Conservation (phyloP, 2,113 vertebrate genomes). For the Plestiodon gilberti region DNA sequence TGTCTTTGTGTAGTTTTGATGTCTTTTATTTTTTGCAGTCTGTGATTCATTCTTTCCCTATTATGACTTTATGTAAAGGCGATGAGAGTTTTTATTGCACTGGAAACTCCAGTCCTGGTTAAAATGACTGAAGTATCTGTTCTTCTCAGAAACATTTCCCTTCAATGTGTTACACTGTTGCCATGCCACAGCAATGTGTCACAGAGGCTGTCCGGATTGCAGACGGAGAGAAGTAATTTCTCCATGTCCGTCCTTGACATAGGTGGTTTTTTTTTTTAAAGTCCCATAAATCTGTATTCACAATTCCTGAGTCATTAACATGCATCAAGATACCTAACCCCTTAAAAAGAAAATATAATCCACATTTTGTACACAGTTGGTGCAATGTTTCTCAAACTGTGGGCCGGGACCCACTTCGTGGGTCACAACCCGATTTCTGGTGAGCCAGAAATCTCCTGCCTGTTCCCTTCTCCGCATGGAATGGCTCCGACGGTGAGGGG, state of each 20-base stretch:
- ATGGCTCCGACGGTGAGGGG: too few relatives aligned
- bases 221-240: background rate
- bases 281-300: background rate
- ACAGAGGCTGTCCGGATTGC: background rate
- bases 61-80: conserved; percentile 3
- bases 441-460: too few relatives aligned
- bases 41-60: background rate
- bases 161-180: background rate
- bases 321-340: background rate
- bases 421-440: too few relatives aligned
- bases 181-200: background rate
- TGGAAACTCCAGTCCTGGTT: background rate
- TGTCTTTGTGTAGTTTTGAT: background rate
- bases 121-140: background rate
- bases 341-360: background rate
- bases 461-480: too few relatives aligned
- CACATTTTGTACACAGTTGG: background rate
- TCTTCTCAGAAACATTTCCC: background rate
- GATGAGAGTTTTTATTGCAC: background rate
- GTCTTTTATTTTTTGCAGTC: background rate
- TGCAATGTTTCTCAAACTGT: too few relatives aligned
- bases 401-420: too few relatives aligned
- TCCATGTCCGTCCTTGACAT: background rate
- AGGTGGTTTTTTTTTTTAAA: background rate
- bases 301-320: background rate